phyloP scores from a whole-genome alignment of 2,113 vertebrate genomes.

The Romanogobio albipinnatus region DNA sequence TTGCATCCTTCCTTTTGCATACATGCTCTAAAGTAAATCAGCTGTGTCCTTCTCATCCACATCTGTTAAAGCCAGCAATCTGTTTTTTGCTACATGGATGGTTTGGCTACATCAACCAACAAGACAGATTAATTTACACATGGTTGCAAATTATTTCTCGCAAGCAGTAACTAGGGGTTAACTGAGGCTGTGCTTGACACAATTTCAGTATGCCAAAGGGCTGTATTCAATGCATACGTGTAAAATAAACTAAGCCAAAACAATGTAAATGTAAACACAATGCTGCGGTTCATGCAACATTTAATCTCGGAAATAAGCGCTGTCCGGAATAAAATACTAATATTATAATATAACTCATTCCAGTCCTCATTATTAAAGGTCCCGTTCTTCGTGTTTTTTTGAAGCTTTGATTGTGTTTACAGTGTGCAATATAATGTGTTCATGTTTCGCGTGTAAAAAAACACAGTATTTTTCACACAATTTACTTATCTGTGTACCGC shows the following conservation, averaged over 20 bases:
- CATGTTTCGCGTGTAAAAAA: no score
- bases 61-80: constrained; percentile 28
- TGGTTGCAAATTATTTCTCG: not conserved
- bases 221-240: not conserved
- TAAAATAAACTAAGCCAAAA: not conserved
- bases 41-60: not conserved
- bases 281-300: not conserved
- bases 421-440: no score
- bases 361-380: no score
- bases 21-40: constrained; percentile 7
- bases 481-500: no score
- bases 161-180: not conserved
- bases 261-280: not conserved
- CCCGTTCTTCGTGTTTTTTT: no score
- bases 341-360: not conserved
- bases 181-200: not conserved
- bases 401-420: no score
- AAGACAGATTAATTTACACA: constrained; percentile 17
- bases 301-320: not conserved
- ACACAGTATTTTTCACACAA: no score
- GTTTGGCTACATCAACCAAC: constrained; percentile 17
- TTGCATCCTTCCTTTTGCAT: not conserved
- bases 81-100: not conserved
- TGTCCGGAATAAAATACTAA: not conserved
- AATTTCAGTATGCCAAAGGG: not conserved